Conservation (phyloP, 2,797 vertebrate species). For the Enteromius radiatus region DNA sequence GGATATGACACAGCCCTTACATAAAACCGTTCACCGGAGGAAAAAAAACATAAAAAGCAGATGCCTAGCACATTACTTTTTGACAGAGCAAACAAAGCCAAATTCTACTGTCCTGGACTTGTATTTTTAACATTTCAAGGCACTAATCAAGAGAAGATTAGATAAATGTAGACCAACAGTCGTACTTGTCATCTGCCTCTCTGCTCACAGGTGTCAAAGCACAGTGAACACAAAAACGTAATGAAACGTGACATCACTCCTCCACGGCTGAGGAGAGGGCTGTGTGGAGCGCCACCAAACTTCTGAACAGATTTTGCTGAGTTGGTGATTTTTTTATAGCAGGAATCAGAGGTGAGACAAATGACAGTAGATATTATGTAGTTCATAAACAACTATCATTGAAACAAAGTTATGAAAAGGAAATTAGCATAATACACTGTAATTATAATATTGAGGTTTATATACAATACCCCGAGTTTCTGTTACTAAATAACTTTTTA, state of each 20-base stretch:
- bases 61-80: background rate
- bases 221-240: slow-evolving; percentile 73
- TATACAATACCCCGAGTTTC: background rate
- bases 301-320: slow-evolving; percentile 56
- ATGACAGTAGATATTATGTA: background rate
- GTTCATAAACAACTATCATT: background rate
- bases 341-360: slow-evolving; percentile 49
- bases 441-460: background rate
- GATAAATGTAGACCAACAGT: slow-evolving; percentile 70
- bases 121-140: background rate
- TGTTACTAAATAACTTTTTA: background rate
- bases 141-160: slow-evolving; percentile 55
- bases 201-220: slow-evolving; percentile 71
- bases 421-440: background rate
- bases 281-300: slow-evolving; percentile 65
- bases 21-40: background rate
- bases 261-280: slow-evolving; percentile 72
- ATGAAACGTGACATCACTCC: slow-evolving; percentile 76
- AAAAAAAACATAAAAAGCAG: background rate
- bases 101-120: background rate
- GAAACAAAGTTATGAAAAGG: background rate
- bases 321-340: slow-evolving; percentile 47
- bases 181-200: slow-evolving; percentile 70
- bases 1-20: background rate
- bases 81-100: background rate